A percentile compares a stretch with the other conserved stretches of the same genome.
Evolutionary conservation across 2,888 invertebrate genomes (phyloP).

Genomic region (Odontomyia ornata): DNA sequence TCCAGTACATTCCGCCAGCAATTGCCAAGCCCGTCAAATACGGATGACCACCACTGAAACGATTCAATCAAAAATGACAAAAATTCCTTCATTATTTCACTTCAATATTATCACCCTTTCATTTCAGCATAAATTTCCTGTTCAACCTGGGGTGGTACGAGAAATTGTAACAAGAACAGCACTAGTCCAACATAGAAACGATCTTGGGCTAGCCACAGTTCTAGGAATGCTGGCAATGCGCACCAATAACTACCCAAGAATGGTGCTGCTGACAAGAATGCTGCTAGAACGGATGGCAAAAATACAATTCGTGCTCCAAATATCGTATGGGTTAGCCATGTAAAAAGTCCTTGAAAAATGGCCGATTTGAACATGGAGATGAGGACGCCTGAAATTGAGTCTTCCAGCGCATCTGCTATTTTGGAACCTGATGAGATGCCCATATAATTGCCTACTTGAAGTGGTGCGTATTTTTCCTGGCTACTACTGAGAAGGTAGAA

Average conservation of each 20-base stretch:
- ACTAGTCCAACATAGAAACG: slow-evolving; percentile 82
- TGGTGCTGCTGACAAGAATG: slow-evolving; percentile 93
- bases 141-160: slow-evolving; percentile 93
- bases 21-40: slow-evolving; percentile 96
- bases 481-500: slow-evolving; percentile 94
- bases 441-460: slow-evolving; percentile 84
- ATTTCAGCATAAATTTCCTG: slow-evolving; percentile 97
- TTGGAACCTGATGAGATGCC: slow-evolving; percentile 81
- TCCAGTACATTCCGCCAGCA: slow-evolving; percentile 96
- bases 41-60: slow-evolving; percentile 87
- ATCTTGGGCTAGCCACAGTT: slow-evolving; percentile 93
- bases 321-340: slow-evolving; percentile 95
- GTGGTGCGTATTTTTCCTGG: slow-evolving; percentile 87
- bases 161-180: slow-evolving; percentile 80
- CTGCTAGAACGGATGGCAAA: slow-evolving; percentile 86
- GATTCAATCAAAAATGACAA: slow-evolving; percentile 47
- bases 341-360: slow-evolving; percentile 96
- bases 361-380: slow-evolving; percentile 97
- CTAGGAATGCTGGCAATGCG: slow-evolving; percentile 90
- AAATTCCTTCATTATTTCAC: background rate
- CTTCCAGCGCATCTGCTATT: slow-evolving; percentile 84
- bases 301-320: slow-evolving; percentile 96
- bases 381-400: slow-evolving; percentile 92
- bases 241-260: slow-evolving; percentile 97
- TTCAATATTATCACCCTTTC: slow-evolving; percentile 75